Conservation (phyloP, 2,113 vertebrate genomes). For the Melanerpes aurifrons region DNA sequence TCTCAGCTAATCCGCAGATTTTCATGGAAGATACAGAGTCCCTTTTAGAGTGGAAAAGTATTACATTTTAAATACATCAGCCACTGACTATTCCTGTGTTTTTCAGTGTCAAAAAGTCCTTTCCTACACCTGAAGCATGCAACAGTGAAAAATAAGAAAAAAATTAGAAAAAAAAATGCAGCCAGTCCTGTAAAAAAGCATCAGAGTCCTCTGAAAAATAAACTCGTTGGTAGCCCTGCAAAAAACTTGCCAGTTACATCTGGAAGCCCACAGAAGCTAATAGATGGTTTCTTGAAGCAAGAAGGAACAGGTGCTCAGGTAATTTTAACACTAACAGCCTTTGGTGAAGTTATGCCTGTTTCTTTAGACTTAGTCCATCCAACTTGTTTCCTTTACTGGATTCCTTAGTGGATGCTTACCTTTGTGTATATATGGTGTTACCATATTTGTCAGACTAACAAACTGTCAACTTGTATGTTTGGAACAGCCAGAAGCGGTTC, state of each 20-base stretch:
- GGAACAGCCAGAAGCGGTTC: constrained; percentile 79
- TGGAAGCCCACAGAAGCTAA: constrained; percentile 81
- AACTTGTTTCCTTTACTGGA: neutral
- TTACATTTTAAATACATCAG: neutral
- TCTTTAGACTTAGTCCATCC: neutral
- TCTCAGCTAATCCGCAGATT: neutral
- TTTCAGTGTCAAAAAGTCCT: constrained; percentile 84
- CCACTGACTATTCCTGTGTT: neutral
- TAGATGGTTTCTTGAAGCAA: constrained; percentile 78
- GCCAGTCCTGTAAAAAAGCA: constrained; percentile 84
- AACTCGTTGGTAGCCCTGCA: constrained; percentile 78
- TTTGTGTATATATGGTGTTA: fast-evolving
- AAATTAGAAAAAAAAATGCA: constrained; percentile 83
- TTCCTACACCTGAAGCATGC: constrained; percentile 83
- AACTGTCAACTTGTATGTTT: neutral
- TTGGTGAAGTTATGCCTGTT: neutral
- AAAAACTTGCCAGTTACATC: constrained; percentile 64
- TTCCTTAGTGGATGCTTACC: neutral
- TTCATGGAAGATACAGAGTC: neutral
- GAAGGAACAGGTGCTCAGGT: constrained; percentile 81
- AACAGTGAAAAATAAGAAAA: constrained; percentile 82
- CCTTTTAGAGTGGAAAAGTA: neutral
- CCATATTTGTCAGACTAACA: neutral
- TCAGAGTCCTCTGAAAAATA: constrained; percentile 87
- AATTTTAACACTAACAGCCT: neutral